These are phyloP conservation scores for Epirrhoe alternata DNA, from an alignment of 2,888 invertebrate genomes.

Conservation along the genomic window DNA sequence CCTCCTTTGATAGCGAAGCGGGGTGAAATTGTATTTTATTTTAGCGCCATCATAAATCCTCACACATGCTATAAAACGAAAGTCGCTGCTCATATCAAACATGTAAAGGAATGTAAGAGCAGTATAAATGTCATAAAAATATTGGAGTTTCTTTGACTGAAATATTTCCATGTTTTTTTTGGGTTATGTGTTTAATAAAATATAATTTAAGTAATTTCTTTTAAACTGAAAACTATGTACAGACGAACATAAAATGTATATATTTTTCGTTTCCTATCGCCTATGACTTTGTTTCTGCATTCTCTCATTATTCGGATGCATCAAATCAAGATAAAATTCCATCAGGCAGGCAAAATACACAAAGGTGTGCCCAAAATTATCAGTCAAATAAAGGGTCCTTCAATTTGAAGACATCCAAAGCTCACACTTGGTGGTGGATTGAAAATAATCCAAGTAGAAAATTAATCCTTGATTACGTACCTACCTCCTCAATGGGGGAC, in stretches of 20 bases:
- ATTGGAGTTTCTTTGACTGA: constrained; percentile 22
- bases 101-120: constrained; percentile 27
- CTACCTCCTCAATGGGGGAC: constrained; percentile 64
- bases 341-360: constrained; percentile 27
- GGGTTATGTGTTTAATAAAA: not conserved
- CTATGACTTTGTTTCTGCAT: not conserved
- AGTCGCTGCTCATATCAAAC: constrained; percentile 51
- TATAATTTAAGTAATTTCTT: not conserved
- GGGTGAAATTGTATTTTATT: constrained; percentile 81
- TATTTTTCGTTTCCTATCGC: not conserved
- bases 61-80: constrained; percentile 65
- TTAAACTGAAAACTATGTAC: not conserved
- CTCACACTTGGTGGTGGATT: constrained; percentile 77
- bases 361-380: constrained; percentile 57
- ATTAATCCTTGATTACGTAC: constrained; percentile 83
- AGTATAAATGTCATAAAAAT: constrained; percentile 18
- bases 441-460: constrained; percentile 85
- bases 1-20: constrained; percentile 58
- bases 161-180: constrained; percentile 18
- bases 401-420: constrained; percentile 76
- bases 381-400: constrained; percentile 62
- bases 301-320: not conserved
- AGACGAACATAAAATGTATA: not conserved
- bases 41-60: constrained; percentile 78
- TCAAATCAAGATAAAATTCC: constrained; percentile 3